These are phyloP conservation scores for Zonitis immaculata DNA, from an alignment of 2,888 invertebrate species.

Conservation along the genomic window DNA sequence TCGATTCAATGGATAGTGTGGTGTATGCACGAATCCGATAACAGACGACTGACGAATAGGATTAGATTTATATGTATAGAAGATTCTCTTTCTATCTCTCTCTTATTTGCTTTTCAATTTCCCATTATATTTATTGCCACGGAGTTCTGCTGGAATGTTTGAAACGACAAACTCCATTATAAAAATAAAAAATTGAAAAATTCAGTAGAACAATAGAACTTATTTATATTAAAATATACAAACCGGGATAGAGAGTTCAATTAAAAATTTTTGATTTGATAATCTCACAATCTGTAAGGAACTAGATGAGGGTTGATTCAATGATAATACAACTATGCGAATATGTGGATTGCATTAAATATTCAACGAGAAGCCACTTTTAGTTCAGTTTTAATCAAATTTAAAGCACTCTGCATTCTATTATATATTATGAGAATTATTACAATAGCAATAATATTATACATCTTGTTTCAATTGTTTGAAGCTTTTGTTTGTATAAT, in stretches of 20 bases:
- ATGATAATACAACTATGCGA: no score
- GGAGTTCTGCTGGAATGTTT: not conserved
- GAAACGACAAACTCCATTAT: not conserved
- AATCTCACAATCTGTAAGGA: no score
- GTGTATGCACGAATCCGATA: slow-evolving; percentile 4
- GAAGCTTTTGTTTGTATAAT: not conserved
- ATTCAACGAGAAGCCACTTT: not conserved
- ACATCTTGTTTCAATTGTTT: not conserved
- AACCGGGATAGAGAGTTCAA: no score
- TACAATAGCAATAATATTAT: not conserved
- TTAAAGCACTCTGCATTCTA: not conserved
- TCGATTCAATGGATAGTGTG: not conserved
- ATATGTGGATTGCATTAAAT: no score
- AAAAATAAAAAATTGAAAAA: no score
- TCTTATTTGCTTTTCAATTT: not conserved
- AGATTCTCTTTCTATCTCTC: not conserved
- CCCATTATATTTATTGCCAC: not conserved
- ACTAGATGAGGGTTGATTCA: no score
- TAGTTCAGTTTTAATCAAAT: not conserved
- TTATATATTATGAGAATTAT: not conserved
- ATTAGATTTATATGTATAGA: slow-evolving; percentile 1
- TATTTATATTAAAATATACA: no score
- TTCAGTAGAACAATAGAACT: no score
- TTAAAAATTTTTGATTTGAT: no score
- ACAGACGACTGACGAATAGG: slow-evolving; percentile 1